Conservation (phyloP, 2,113 vertebrate species). For the Notarius lentiginosus region DNA sequence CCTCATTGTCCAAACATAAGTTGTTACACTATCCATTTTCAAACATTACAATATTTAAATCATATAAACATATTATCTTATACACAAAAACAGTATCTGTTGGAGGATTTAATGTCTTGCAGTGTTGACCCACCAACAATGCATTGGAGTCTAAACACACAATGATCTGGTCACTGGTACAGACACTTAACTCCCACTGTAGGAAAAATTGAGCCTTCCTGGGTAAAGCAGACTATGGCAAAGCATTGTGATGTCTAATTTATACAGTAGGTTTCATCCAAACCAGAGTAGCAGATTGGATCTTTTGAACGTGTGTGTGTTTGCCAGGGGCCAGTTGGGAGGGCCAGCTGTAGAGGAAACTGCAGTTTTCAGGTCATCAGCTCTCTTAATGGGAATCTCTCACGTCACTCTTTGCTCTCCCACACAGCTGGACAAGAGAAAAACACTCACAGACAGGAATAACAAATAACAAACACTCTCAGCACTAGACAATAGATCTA, state of each 20-base stretch:
- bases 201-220: neutral
- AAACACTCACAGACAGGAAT: conserved; percentile 45
- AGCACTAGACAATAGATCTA: conserved; percentile 39
- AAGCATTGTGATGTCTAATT: neutral
- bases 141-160: neutral
- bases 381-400: conserved; percentile 57
- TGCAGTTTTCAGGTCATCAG: conserved; percentile 64
- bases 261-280: neutral
- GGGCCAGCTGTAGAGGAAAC: conserved; percentile 74
- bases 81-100: neutral
- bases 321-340: conserved; percentile 46
- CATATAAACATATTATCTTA: neutral
- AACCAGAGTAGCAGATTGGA: neutral
- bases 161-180: neutral
- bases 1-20: too few relatives aligned
- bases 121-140: neutral
- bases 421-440: conserved; percentile 53
- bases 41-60: neutral
- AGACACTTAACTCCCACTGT: neutral
- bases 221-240: neutral
- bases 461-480: conserved; percentile 42
- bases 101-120: neutral
- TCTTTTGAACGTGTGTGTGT: neutral
- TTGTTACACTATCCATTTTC: too few relatives aligned
- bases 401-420: conserved; percentile 53